Percentiles rank a stretch among this genome's conserved stretches.
phyloP scores from a whole-genome alignment of 2,797 vertebrate genomes.

The Schizopygopsis pylzovi region DNA sequence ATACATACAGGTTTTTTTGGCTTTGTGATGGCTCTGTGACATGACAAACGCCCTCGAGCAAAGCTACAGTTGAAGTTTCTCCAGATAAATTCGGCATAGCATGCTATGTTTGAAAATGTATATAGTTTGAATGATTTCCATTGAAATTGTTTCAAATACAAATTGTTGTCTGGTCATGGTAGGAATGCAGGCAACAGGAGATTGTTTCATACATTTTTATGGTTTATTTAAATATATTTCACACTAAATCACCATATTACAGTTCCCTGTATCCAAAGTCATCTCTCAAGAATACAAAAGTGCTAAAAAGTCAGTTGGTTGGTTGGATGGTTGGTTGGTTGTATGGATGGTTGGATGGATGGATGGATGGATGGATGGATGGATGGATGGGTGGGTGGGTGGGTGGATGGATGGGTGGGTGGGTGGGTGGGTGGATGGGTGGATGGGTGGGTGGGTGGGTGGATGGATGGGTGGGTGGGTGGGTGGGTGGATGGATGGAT shows the following conservation, averaged over 20 bases:
- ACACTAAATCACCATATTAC: background rate
- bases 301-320: background rate
- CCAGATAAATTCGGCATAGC: background rate
- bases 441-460: too few species aligned
- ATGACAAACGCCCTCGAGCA: slow-evolving; percentile 12
- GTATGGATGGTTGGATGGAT: too few species aligned
- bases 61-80: slow-evolving; percentile 11
- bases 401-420: too few species aligned
- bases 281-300: background rate
- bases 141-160: slow-evolving; percentile 8
- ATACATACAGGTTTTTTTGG: slow-evolving; percentile 20
- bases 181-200: background rate
- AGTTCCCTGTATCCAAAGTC: background rate
- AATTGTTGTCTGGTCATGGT: background rate
- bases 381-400: too few species aligned
- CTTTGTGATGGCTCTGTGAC: slow-evolving; percentile 23
- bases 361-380: too few species aligned
- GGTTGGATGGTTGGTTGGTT: too few species aligned
- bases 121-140: background rate
- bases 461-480: too few species aligned
- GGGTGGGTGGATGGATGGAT: too few species aligned
- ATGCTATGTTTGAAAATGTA: slow-evolving; percentile 10
- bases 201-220: slow-evolving; percentile 9
- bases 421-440: too few species aligned
- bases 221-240: background rate